Percentiles rank a stretch among this genome's conserved stretches.
Conservation (phyloP, 2,888 invertebrate genomes). For the Strigamia crassipes region DNA sequence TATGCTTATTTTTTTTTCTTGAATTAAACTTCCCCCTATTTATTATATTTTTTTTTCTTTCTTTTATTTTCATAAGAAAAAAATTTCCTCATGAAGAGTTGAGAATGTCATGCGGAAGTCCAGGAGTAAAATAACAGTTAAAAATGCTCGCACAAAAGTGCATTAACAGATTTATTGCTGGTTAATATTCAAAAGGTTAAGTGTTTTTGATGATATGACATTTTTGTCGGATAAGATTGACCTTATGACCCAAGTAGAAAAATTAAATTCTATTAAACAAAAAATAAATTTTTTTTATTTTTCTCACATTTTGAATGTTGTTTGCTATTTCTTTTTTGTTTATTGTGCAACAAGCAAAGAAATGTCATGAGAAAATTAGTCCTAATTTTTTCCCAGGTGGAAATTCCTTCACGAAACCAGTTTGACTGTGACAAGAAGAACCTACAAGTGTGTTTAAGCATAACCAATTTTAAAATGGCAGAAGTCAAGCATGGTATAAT, state of each 20-base stretch:
- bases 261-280: not conserved
- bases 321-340: not conserved
- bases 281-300: not conserved
- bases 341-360: not conserved
- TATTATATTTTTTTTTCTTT: not conserved
- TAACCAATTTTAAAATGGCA: slow-evolving; percentile 6
- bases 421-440: not conserved
- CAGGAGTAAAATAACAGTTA: not conserved
- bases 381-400: not conserved
- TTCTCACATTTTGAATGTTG: not conserved
- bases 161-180: slow-evolving; percentile 14
- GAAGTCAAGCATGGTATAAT: slow-evolving; percentile 2
- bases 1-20: not conserved
- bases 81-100: slow-evolving; percentile 16
- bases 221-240: not conserved
- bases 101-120: slow-evolving; percentile 2
- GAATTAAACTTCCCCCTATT: slow-evolving; percentile 12
- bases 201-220: not conserved
- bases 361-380: not conserved
- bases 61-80: not conserved
- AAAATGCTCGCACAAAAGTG: not conserved
- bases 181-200: slow-evolving; percentile 9
- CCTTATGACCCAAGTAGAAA: not conserved
- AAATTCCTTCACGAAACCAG: not conserved
- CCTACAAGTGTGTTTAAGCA: not conserved